phyloP scores from a whole-genome alignment of 2,797 vertebrate genomes.

The Gadopsis bispinosus region DNA sequence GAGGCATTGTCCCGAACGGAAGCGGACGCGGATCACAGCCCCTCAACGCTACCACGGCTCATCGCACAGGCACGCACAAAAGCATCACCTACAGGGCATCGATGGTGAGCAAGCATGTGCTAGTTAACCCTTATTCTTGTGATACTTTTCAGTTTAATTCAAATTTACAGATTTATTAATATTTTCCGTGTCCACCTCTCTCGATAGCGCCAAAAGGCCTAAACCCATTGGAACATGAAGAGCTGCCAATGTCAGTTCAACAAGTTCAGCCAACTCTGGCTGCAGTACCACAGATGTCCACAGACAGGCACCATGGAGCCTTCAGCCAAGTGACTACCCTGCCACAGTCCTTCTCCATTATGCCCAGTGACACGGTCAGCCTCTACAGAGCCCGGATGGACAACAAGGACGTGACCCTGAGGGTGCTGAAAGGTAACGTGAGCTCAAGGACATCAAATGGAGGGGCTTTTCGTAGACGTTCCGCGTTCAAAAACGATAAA shows the following conservation, averaged over 20 bases:
- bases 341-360: slow-evolving; percentile 59
- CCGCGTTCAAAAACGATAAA: neutral
- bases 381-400: slow-evolving; percentile 78
- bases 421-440: slow-evolving; percentile 78
- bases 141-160: neutral
- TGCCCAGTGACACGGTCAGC: slow-evolving; percentile 30
- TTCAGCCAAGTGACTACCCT: slow-evolving; percentile 74
- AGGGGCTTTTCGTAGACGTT: neutral
- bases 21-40: neutral
- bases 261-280: slow-evolving; percentile 15
- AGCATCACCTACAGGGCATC: slow-evolving; percentile 71
- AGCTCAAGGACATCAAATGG: neutral
- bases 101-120: slow-evolving; percentile 74
- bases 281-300: slow-evolving; percentile 50
- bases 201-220: slow-evolving; percentile 79
- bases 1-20: slow-evolving; percentile 31
- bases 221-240: slow-evolving; percentile 83
- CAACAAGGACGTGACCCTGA: slow-evolving; percentile 73
- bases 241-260: slow-evolving; percentile 74
- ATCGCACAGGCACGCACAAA: slow-evolving; percentile 23
- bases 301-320: slow-evolving; percentile 50
- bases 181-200: neutral
- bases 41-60: slow-evolving; percentile 27
- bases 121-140: neutral
- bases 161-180: neutral